phyloP scores from a whole-genome alignment of 1,140 invertebrate species.

The Bombus waltoni region DNA sequence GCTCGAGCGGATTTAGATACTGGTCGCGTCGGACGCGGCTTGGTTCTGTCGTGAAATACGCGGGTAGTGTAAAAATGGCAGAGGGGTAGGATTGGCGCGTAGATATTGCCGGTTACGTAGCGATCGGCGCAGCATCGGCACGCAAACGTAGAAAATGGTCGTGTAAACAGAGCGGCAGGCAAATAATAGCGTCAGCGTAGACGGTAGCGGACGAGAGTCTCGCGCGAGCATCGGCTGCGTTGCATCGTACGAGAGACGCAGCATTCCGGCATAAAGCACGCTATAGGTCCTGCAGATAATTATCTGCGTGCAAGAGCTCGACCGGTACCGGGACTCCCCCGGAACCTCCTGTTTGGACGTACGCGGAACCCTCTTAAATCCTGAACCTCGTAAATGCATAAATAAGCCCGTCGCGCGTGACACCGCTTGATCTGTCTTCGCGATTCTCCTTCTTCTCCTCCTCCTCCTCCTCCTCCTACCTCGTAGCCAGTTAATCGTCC shows the following conservation, averaged over 20 bases:
- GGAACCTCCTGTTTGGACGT: constrained; percentile 57
- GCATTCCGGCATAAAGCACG: constrained; percentile 77
- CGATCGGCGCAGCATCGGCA: constrained; percentile 57
- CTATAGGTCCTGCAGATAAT: constrained; percentile 76
- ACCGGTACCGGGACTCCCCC: constrained; percentile 36
- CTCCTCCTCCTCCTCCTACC: constrained; percentile 10
- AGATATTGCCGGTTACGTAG: too few relatives aligned
- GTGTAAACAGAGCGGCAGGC: constrained; percentile 64
- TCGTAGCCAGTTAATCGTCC: constrained; percentile 49
- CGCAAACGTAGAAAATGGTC: constrained; percentile 77
- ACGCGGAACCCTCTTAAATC: constrained; percentile 63
- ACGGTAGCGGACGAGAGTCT: constrained; percentile 66
- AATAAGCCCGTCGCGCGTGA: constrained; percentile 48
- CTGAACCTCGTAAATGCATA: constrained; percentile 64
- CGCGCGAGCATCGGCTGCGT: constrained; percentile 66
- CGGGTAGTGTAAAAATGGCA: too few relatives aligned
- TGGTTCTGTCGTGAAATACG: too few relatives aligned
- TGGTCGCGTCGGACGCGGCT: too few relatives aligned
- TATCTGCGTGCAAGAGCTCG: constrained; percentile 68
- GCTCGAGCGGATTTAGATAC: background rate
- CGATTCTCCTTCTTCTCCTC: constrained; percentile 38
- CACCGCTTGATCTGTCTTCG: constrained; percentile 55
- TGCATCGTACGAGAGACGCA: constrained; percentile 74
- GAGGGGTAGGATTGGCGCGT: background rate
- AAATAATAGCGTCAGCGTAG: constrained; percentile 73